Base-by-base conservation (phyloP, 2,113 vertebrate genomes). In the Hypanus sabinus region DNA sequence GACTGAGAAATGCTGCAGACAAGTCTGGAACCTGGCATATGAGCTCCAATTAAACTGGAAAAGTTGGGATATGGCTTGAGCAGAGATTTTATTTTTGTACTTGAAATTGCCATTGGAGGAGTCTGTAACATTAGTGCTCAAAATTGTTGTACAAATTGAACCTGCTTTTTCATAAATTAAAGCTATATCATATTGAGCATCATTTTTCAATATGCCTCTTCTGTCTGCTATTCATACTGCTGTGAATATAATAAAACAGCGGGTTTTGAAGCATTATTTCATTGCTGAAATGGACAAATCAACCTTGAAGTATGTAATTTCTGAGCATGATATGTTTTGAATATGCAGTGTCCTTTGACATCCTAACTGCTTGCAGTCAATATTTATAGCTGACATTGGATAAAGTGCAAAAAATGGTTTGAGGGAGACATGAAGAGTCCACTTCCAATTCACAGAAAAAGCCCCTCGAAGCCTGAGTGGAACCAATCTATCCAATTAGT, bases 301-400 rank as follows among this genome's bases (percentile, higher is more conserved):
- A 87, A 87, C 24, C 83, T 87, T 87, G 46, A 87, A 62, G 83
- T 87, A 57, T 55, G 83, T 65, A 65, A 65, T 65, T 65, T 88
- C 30, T 65, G 60, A 65, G 27, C 85, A 88, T 62, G 60, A 5
- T 65, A 65, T 88, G n/a, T 88, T 60, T 88, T 3, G 30, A 33
- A 65, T 88, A 30, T 33, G 27, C 85, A 65, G 60, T 0, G 27
- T 62, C 65, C 85, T 88, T 88, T 88, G 57, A 60, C 33, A 65
- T 88, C 16, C 5, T 88, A 62, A 88, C 57, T 88, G 85, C 12
- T 33, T 65, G n/a, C 30, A 88, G 60, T 65, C 85, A 65, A 18
- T 88, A 33, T 65, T 65, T 88, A 65, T n/a, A 22, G 33, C 88
- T 91, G 88, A 91, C 62, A 70, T 22, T 62, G 88, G 22, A 93